Percentiles rank a stretch among this genome's conserved stretches.
Evolutionary conservation across 2,113 vertebrate genomes (phyloP).

Genomic region (Megaleporinus macrocephalus): DNA sequence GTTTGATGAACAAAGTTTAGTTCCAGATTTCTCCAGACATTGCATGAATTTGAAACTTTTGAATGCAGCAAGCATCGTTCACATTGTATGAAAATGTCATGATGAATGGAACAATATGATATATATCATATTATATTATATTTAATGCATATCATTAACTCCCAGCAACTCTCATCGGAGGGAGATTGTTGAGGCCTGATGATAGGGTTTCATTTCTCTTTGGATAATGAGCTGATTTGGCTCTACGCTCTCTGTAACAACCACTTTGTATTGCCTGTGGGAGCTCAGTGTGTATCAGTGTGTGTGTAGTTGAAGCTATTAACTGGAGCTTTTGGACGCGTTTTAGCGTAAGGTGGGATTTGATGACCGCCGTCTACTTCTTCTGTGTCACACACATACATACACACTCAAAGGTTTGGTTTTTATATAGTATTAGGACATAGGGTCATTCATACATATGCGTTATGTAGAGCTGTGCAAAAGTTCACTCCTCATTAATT

Average conservation of each 20-base stretch:
- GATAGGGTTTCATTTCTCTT: neutral
- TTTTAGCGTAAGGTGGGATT: neutral
- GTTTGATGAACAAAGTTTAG: too few species aligned
- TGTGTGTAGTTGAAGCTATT: neutral
- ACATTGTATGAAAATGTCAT: too few species aligned
- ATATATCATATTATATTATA: too few species aligned
- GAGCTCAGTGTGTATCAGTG: neutral
- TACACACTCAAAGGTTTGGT: neutral
- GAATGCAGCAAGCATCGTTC: too few species aligned
- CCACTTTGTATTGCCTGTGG: neutral
- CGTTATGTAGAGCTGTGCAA: too few species aligned
- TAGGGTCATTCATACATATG: too few species aligned
- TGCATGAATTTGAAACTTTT: too few species aligned
- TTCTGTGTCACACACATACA: neutral
- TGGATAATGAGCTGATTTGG: neutral
- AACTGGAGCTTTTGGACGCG: constrained; percentile 10
- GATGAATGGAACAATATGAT: too few species aligned
- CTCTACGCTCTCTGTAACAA: neutral
- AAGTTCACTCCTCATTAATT: too few species aligned
- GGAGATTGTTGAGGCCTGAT: neutral
- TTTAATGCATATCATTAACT: neutral
- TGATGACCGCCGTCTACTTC: constrained; percentile 7
- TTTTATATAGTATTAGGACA: neutral
- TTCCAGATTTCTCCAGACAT: too few species aligned
- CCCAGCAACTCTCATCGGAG: neutral